Base-by-base conservation (phyloP, 23 tunicate genomes). In the Halocynthia roretzi region DNA sequence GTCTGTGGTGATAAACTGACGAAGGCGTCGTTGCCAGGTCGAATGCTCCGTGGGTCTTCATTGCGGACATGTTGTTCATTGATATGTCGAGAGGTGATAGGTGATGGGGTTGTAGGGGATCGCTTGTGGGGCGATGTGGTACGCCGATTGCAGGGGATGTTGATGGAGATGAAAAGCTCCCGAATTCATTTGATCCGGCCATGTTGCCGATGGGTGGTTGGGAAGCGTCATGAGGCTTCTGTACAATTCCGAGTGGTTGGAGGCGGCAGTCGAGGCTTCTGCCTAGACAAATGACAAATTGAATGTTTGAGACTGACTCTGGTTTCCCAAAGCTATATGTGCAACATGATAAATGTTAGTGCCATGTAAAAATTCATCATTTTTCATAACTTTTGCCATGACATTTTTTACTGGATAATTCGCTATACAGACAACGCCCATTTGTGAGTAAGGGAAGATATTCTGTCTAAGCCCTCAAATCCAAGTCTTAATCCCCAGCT, bases 61-160 rank as follows among this genome's bases (percentile, higher is more conserved):
- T 31, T 31, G 44, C 44, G 4, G 44, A 31, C 44, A 31, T 31
- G 44, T 31, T 31, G 50, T 74, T 74, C 56, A 74, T 54, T 74
- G 78, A 56, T 50, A 74, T 50, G 78, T 74, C 78, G 78, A 74
- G 14, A 74, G 78, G 40, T 74, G 78, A 56, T 74, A 74, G 64
- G 78, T 62, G 21, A 74, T 53, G 62, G 78, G 55, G 65, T 74
- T 74, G 78, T 54, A 21, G 14, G 78, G 78, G 17, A 74, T 56
- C 15, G 60, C 56, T 53, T 74, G 78, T 31, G 44, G 44, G 5
- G 64, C 78, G 64, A 74, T 54, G 78, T 65, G 70, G 19, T 74
- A 74, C n/a, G 78, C 56, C n/a, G 78, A 54, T 21, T 62, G 78
- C 11, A 74, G 78, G 19, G 78, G 64, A 7, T 62, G 78, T 48